Evolutionary conservation across 1,140 invertebrate genomes (phyloP).

Genomic region (Ruditapes philippinarum): DNA sequence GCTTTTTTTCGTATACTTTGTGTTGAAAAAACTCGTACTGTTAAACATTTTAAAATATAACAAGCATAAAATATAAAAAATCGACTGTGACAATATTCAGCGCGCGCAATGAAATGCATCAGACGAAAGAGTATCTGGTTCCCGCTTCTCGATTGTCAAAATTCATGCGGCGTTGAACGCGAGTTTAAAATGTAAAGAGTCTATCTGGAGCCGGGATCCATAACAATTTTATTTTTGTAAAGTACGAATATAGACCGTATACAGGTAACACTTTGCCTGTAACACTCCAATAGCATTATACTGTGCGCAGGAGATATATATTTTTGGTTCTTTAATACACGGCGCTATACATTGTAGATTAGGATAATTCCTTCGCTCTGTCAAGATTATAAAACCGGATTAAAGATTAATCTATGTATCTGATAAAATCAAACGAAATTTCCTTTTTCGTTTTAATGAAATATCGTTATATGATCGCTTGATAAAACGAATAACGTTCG

Average conservation of each 20-base stretch:
- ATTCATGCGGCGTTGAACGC: background rate
- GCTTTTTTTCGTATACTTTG: too few species aligned
- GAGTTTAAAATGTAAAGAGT: background rate
- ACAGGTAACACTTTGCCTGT: constrained; percentile 25
- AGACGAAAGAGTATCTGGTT: background rate
- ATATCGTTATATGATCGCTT: background rate
- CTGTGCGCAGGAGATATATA: constrained; percentile 20
- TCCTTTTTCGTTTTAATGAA: constrained; percentile 21
- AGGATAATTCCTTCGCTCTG: constrained; percentile 26
- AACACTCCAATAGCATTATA: constrained; percentile 5
- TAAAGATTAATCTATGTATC: constrained; percentile 30
- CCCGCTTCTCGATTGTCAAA: background rate
- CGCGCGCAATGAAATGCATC: constrained; percentile 18
- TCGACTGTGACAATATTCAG: background rate
- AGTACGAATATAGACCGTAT: constrained; percentile 3
- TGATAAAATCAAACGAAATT: constrained; percentile 39
- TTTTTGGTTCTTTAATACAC: constrained; percentile 7
- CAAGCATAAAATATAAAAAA: background rate
- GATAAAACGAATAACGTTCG: constrained; percentile 7
- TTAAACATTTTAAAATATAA: too few species aligned
- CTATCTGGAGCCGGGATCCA: background rate
- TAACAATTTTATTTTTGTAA: constrained; percentile 24
- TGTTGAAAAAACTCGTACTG: too few species aligned
- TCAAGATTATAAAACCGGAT: constrained; percentile 4
- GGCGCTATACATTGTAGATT: background rate